Percentiles rank a stretch among this genome's conserved stretches.
phyloP scores from a whole-genome alignment of 1,140 invertebrate genomes.

The Pomacea maculata region DNA sequence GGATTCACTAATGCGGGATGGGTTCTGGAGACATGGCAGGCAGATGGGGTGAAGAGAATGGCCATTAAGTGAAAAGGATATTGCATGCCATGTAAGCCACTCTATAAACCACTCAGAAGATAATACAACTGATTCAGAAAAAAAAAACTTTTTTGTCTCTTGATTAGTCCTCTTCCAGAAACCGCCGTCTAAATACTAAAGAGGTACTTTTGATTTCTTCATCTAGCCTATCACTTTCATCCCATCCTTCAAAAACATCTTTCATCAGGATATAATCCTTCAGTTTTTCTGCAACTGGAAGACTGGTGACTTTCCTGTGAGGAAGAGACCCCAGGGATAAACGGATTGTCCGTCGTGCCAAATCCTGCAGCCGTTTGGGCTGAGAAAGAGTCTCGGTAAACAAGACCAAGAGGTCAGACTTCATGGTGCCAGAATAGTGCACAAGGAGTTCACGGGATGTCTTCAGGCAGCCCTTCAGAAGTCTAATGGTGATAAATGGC shows the following conservation, averaged over 20 bases:
- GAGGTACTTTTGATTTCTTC: conserved; percentile 68
- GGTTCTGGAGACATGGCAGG: too few relatives aligned
- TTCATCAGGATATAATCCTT: conserved; percentile 55
- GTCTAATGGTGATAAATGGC: conserved; percentile 38
- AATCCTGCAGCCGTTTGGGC: conserved; percentile 46
- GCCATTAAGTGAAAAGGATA: too few relatives aligned
- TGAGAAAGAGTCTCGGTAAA: conserved; percentile 37
- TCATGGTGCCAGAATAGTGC: conserved; percentile 40
- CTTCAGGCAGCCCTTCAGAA: conserved; percentile 45
- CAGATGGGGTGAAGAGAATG: too few relatives aligned
- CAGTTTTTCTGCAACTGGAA: conserved; percentile 49
- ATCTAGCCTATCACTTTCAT: conserved; percentile 23
- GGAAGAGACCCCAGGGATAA: conserved; percentile 38
- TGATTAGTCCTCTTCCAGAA: too few relatives aligned
- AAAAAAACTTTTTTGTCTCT: too few relatives aligned
- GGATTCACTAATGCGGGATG: too few relatives aligned
- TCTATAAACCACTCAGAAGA: too few relatives aligned
- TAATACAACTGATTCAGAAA: too few relatives aligned
- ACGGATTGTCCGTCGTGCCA: conserved; percentile 47
- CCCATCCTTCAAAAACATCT: conserved; percentile 34
- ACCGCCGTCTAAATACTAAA: conserved; percentile 1
- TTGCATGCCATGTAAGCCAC: too few relatives aligned
- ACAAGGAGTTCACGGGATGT: conserved; percentile 40
- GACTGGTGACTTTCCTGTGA: conserved; percentile 35
- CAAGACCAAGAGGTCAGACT: conserved; percentile 44